Evolutionary conservation across 2,888 invertebrate species (phyloP).

Genomic region (Plutella xylostella): DNA sequence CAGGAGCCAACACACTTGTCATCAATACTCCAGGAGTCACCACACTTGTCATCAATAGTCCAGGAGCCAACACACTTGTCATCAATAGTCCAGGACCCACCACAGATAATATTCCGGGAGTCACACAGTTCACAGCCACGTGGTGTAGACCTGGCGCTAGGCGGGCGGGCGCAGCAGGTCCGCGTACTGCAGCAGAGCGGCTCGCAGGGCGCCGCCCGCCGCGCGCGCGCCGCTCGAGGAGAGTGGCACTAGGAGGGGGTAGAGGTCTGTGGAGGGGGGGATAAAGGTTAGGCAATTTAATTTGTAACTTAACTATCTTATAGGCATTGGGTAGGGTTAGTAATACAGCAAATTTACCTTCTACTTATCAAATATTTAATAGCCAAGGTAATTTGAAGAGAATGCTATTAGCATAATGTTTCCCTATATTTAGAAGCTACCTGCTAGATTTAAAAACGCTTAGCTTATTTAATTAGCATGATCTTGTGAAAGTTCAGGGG

Average conservation of each 20-base stretch:
- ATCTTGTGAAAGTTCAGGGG: no score
- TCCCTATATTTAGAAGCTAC: background rate
- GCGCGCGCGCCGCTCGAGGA: constrained; percentile 83
- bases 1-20: no score
- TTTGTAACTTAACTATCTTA: background rate
- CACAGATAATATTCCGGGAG: no score
- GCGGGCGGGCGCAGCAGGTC: constrained; percentile 80
- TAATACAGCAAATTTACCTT: background rate
- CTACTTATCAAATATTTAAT: background rate
- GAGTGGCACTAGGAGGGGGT: constrained; percentile 88
- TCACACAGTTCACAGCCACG: no score
- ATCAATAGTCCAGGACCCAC: no score
- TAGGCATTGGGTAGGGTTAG: background rate
- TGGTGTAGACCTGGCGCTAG: no score
- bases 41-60: no score
- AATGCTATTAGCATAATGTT: background rate
- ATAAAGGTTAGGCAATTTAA: background rate
- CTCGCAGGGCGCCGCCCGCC: constrained; percentile 77
- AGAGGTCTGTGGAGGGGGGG: constrained; percentile 64
- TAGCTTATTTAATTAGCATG: no score
- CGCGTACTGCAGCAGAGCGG: constrained; percentile 89
- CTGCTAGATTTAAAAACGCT: background rate
- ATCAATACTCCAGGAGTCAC: no score
- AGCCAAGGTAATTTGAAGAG: background rate
- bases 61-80: no score